These are phyloP conservation scores for Trichoplax adhaerens DNA, from an alignment of 37 sponge, comb jelly and placozoan genomes.

Conservation along the genomic window DNA sequence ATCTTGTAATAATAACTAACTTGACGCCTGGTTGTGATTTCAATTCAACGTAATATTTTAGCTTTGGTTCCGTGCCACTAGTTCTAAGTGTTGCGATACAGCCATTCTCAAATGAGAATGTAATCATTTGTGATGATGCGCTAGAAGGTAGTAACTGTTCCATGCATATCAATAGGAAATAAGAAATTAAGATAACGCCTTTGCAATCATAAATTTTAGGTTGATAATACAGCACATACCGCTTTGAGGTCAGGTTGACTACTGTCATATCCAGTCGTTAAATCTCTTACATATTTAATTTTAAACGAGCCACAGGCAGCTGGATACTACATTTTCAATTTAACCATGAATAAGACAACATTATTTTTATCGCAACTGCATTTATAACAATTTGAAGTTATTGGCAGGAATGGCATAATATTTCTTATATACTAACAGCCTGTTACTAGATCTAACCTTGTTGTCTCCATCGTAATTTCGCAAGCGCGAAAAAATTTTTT, in stretches of 20 bases:
- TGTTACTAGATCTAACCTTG: constrained; percentile 21
- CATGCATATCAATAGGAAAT: not conserved
- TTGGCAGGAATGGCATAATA: no score
- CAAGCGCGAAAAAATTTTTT: constrained; percentile 32
- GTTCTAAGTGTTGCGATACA: constrained; percentile 88
- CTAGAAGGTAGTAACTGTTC: constrained; percentile 53
- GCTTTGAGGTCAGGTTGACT: constrained; percentile 39
- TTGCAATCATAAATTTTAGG: constrained; percentile 1
- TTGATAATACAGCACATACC: not conserved
- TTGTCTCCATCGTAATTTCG: constrained; percentile 11
- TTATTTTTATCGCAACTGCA: no score
- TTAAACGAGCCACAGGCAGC: constrained; percentile 19
- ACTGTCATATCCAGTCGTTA: constrained; percentile 90
- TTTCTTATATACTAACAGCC: not conserved
- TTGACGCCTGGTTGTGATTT: constrained; percentile 21
- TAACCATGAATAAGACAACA: not conserved
- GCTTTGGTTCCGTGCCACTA: constrained; percentile 95
- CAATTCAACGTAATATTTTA: constrained; percentile 91
- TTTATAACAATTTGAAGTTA: no score
- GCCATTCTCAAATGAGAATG: constrained; percentile 61
- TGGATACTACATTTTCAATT: constrained; percentile 43
- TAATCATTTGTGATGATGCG: constrained; percentile 66
- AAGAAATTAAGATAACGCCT: not conserved
- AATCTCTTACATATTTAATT: constrained; percentile 49
- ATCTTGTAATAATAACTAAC: no score